Evolutionary conservation across 2,113 vertebrate species (phyloP).

Genomic region (rat (Rattus norvegicus)): GRCr8 NC_086021.1:97964001-97964500

Average conservation of each 20-base stretch:
- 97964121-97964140: slow-evolving; percentile 10
- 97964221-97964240: neutral
- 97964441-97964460: neutral
- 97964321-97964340: neutral
- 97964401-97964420: neutral
- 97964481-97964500: neutral
- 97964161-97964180: slow-evolving; percentile 14
- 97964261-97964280: neutral
- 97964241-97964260: neutral
- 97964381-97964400: neutral
- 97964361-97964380: neutral
- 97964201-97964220: neutral
- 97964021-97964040: neutral
- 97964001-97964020: neutral
- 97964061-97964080: neutral
- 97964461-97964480: neutral
- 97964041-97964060: neutral
- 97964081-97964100: neutral
- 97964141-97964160: neutral
- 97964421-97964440: neutral
- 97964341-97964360: neutral
- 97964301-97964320: neutral
- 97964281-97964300: neutral
- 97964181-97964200: neutral
- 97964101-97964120: slow-evolving; percentile 22